These are phyloP conservation scores for Poecilia gillii DNA, from an alignment of 2,797 vertebrate genomes.

Conservation along the genomic window DNA sequence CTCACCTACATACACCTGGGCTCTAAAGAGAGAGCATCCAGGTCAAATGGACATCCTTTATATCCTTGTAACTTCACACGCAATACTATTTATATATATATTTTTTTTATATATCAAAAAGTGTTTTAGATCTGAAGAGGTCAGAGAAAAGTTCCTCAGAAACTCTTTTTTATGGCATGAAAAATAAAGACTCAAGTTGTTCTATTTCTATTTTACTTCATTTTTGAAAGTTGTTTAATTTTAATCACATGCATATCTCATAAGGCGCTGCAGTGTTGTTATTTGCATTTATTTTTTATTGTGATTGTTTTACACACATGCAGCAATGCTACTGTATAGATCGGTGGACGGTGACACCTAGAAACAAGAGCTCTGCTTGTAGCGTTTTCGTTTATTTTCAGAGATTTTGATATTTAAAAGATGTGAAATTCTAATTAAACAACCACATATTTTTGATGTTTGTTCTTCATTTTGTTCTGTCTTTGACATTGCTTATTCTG, in stretches of 20 bases:
- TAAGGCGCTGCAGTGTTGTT: slow-evolving; percentile 46
- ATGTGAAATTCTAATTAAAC: slow-evolving; percentile 70
- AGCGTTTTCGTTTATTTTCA: slow-evolving; percentile 60
- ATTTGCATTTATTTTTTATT: slow-evolving; percentile 24
- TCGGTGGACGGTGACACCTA: slow-evolving; percentile 37
- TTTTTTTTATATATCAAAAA: slow-evolving; percentile 10
- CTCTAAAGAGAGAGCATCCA: slow-evolving; percentile 41
- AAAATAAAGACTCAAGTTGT: slow-evolving; percentile 21
- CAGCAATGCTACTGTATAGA: slow-evolving; percentile 66
- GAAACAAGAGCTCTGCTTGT: slow-evolving; percentile 45
- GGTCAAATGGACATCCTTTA: slow-evolving; percentile 38
- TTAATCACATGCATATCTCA: slow-evolving; percentile 46
- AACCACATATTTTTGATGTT: slow-evolving; percentile 61
- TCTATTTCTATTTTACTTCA: slow-evolving; percentile 38
- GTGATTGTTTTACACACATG: slow-evolving; percentile 33
- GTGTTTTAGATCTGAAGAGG: slow-evolving; percentile 48
- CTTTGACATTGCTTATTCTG: background rate
- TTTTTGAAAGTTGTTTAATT: slow-evolving; percentile 29
- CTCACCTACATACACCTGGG: slow-evolving; percentile 33
- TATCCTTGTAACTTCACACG: slow-evolving; percentile 45
- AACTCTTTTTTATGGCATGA: slow-evolving; percentile 32
- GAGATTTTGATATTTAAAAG: slow-evolving; percentile 73
- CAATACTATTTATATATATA: slow-evolving; percentile 36
- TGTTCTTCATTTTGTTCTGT: slow-evolving; percentile 34
- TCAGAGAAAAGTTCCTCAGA: slow-evolving; percentile 47